Base-by-base conservation (phyloP, 2,888 invertebrate genomes). In the Ommatoiulus sabulosus region DNA sequence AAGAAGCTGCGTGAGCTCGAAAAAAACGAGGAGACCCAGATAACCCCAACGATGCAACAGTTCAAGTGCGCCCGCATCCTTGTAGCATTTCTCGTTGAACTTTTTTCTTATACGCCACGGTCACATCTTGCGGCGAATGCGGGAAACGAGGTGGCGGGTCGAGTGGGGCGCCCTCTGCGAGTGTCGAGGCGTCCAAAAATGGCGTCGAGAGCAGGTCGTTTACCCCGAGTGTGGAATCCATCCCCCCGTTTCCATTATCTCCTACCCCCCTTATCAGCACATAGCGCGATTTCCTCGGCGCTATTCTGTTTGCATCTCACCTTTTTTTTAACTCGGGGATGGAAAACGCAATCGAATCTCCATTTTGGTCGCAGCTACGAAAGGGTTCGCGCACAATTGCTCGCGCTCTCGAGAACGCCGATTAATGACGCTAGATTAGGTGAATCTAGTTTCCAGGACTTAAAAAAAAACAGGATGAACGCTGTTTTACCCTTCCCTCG, bases 401-500 rank as follows among this genome's bases (percentile, higher is more conserved):
- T 35, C 35, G 35, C 35, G 35, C 35, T 35, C 15, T 52, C 80
- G 80, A 24, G 24, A 72, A 72, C 35, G 35, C 7, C 35, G 80
- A 80, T 80, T 80, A 80, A 80, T 80, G 35, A 80, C 80, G 80
- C 80, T 80, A 15, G 80, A 80, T 80, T 80, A 80, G 35, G 35
- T 15, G 35, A 35, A 80, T 80, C 80, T 24, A 35, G 80, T 80
- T 80, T 10, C 80, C 80, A 80, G 35, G 35, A 80, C 35, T 24
- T 35, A 35, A 15, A 35, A 80, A 80, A 80, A 80, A 80, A n/a
- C 24, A 72, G n/a, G 63, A 5, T 24, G 72, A 80, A 4, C 2
- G 35, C 15, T 80, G 10, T 80, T 43, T 12, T 80, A 20, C 20
- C 7, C 63, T 3, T 20, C 7, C 0, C 6, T 63, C 17, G 8